Evolutionary conservation across 2,113 vertebrate genomes (phyloP), one percentile per base, ranked within the genome.

Genomic region (Nesogale talazaci): DNA sequence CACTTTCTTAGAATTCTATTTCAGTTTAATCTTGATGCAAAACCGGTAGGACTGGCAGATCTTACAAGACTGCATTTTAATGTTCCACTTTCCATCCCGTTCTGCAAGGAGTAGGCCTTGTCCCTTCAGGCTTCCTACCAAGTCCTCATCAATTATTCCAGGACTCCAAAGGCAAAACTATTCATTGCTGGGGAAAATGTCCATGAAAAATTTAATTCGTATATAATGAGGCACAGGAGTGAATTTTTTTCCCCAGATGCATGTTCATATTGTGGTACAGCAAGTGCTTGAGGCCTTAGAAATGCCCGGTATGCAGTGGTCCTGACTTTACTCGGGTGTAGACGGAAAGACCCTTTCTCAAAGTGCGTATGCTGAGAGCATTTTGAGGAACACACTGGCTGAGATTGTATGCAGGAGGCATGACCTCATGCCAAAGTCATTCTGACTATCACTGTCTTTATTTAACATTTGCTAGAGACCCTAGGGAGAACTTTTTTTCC

Each of bases 1-100:
- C 94, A 14, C 40, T 75, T 25, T 23, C 16, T 42, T 29, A 52
- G 96, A 97, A 89, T 96, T 96, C 67, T 86, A 67, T 78, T 97
- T 91, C 10, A 27, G 17, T 57, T 95, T 94, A 94, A 61, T 95
- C 63, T 85, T 97, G 93, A 92, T 93, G 67, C 77, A 92, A 78
- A 74, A 46, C 94, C 95, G 40, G 25, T 38, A 95, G 94, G 31
- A 4, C 16, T 14, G 65, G 17, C 46, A 15, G 10, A 31, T 92
- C 92, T 93, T 89, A 83, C 75, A 27, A 94, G 90, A 89, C 36
- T 93, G 74, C n/a, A 3, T 17, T 29, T 89, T 79, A 80, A n/a
- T 15, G 0, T 80, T 67, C 42, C 82, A 80, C 88, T 95, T 69
- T 95, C 92, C 95, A 11, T 72, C 83, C 59, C 27, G 0, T 0